A percentile compares a stretch with the other conserved stretches of the same genome.
Evolutionary conservation across 2,113 vertebrate species (phyloP).

Genomic region (Poeciliopsis retropinna): DNA sequence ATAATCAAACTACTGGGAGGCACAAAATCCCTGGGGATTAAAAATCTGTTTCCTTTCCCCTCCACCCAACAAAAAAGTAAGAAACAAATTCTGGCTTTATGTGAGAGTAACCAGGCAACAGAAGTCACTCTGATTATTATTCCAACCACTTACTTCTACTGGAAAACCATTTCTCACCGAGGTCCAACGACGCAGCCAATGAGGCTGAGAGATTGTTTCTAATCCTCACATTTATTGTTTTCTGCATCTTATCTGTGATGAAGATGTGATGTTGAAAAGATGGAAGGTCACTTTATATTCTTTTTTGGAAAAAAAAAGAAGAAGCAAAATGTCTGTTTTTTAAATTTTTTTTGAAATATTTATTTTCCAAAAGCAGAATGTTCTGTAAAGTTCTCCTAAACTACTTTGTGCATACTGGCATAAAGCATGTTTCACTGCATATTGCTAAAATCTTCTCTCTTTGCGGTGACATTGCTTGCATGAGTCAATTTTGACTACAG

Average conservation of each 20-base stretch:
- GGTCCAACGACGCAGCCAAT: constrained; percentile 23
- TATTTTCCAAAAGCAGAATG: constrained; percentile 9
- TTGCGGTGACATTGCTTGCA: neutral
- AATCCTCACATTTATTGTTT: no score
- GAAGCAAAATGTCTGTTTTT: constrained; percentile 5
- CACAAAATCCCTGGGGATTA: constrained; percentile 12
- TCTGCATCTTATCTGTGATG: no score
- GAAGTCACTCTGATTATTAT: constrained; percentile 33
- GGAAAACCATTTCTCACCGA: constrained; percentile 43
- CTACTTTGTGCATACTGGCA: constrained; percentile 2
- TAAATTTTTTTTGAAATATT: constrained; percentile 1
- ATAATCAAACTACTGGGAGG: constrained; percentile 10
- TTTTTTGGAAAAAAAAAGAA: no score
- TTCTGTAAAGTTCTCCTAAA: constrained; percentile 25
- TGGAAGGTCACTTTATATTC: neutral
- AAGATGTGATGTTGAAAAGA: no score
- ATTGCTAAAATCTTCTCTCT: neutral
- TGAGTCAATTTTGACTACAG: constrained; percentile 14
- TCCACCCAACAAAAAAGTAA: neutral
- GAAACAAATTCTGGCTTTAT: constrained; percentile 31
- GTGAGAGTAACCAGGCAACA: constrained; percentile 56
- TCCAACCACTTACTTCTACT: constrained; percentile 58
- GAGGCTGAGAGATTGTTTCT: constrained; percentile 19
- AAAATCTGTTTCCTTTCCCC: constrained; percentile 18
- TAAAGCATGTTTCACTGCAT: neutral